A percentile compares a stretch with the other conserved stretches of the same genome.
Conservation (phyloP, 30 jellyfish, hydroid and myxozoan genomes). For the Aurelia aurita complex sp. Pacific region DNA sequence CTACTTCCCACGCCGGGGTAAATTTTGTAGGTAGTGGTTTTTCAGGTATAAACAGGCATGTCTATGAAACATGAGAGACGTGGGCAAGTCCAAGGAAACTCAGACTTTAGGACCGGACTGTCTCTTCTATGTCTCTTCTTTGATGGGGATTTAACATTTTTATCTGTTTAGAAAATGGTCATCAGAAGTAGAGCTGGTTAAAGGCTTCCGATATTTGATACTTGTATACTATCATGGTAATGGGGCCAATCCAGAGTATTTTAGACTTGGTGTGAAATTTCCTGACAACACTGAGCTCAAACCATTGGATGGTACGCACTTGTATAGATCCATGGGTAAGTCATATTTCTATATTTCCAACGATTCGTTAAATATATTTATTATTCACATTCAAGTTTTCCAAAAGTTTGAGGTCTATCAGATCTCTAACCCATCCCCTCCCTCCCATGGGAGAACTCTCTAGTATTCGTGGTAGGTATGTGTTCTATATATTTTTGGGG, state of each 20-base stretch:
- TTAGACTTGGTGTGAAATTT: constrained; percentile 46
- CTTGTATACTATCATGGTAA: constrained; percentile 8
- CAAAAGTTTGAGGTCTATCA: constrained; percentile 3
- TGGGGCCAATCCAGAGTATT: constrained; percentile 29
- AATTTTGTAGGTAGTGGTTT: no score
- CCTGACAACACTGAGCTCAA: constrained; percentile 54
- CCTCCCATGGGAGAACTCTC: no score
- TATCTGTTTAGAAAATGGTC: constrained; percentile 11
- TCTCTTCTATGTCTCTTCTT: background rate
- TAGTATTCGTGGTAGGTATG: no score
- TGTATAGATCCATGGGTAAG: constrained; percentile 54
- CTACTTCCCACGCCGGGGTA: no score
- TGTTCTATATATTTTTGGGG: no score
- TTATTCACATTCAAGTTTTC: background rate
- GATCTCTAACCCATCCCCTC: no score
- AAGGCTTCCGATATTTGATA: constrained; percentile 56
- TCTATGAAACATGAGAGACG: background rate
- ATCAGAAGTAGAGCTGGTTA: constrained; percentile 16
- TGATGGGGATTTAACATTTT: background rate
- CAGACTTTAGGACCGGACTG: background rate
- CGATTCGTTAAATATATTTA: no score
- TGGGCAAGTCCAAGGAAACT: background rate
- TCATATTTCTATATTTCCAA: background rate
- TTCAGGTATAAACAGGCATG: no score
- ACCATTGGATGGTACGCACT: constrained; percentile 20